These are phyloP conservation scores for Quiscalus mexicanus DNA, from an alignment of 2,113 vertebrate species.

Conservation along the genomic window DNA sequence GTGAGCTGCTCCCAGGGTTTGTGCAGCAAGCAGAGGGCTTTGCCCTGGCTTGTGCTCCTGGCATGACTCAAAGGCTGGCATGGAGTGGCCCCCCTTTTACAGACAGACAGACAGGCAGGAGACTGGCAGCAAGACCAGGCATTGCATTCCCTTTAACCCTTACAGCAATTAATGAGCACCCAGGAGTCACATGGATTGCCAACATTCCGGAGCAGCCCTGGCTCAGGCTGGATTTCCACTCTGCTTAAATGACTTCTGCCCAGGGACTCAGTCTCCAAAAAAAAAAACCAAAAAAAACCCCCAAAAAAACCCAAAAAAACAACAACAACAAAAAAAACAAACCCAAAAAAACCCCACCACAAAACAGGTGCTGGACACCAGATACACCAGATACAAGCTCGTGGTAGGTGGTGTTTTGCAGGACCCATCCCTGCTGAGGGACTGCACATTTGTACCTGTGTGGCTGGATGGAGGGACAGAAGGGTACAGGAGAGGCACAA, in stretches of 20 bases:
- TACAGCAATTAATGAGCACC: neutral
- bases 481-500: neutral
- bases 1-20: neutral
- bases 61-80: conserved; percentile 14
- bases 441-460: neutral
- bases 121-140: conserved; percentile 9
- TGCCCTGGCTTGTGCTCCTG: neutral
- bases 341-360: too few species aligned
- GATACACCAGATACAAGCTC: neutral
- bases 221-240: neutral
- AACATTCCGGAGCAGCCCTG: accelerated
- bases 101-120: conserved; percentile 15
- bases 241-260: neutral
- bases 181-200: neutral
- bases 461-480: neutral
- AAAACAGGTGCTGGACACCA: neutral
- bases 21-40: neutral
- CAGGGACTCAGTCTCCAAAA: neutral
- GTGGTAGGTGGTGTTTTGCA: neutral
- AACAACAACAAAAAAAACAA: too few species aligned
- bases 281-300: too few species aligned
- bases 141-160: conserved; percentile 17
- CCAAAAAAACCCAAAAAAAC: too few species aligned
- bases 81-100: neutral
- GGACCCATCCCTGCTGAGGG: neutral